These are phyloP conservation scores for Lepus europaeus DNA, from an alignment of 2,113 vertebrate genomes.

Conservation along the genomic window DNA sequence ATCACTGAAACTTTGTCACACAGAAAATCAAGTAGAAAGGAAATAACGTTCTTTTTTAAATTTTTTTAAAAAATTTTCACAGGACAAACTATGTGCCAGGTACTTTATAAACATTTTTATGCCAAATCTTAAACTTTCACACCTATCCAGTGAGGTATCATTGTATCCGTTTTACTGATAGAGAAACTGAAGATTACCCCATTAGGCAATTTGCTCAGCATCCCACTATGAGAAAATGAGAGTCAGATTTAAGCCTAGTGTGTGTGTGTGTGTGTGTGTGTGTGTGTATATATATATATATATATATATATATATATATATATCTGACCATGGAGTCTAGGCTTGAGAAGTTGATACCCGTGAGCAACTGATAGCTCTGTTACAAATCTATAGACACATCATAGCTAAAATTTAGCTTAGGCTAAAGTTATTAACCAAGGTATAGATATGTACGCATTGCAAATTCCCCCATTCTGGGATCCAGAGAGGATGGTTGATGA, in stretches of 20 bases:
- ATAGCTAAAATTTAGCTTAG: background rate
- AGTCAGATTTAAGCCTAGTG: background rate
- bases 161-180: background rate
- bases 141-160: background rate
- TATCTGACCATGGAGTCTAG: background rate
- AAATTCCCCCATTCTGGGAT: background rate
- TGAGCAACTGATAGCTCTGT: background rate
- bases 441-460: background rate
- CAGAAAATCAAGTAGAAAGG: background rate
- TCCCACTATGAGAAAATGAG: background rate
- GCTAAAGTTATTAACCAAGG: background rate
- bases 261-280: too few relatives aligned
- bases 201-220: background rate
- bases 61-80: background rate
- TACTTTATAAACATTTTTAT: background rate
- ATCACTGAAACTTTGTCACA: constrained; percentile 1
- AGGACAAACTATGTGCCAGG: background rate
- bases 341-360: background rate
- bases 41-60: background rate
- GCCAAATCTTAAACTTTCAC: background rate
- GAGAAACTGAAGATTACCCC: background rate
- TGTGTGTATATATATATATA: too few relatives aligned
- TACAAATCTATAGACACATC: background rate
- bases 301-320: background rate
- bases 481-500: too few relatives aligned